Evolutionary conservation across 1,140 invertebrate genomes (phyloP).

Genomic region (Hypothenemus hampei): DNA sequence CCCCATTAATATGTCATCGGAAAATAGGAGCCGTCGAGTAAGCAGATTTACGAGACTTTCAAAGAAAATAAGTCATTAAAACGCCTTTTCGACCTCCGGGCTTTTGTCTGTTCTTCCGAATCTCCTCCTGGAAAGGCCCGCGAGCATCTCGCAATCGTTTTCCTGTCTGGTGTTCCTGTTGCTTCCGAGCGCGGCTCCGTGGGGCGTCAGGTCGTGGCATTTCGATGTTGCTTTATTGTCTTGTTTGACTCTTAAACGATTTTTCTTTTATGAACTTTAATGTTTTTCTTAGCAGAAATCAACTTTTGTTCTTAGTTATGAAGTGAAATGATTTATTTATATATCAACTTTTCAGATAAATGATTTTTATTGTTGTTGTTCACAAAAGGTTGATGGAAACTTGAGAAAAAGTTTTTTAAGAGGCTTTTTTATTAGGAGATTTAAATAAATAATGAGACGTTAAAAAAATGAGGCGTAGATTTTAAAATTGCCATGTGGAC

Average conservation of each 20-base stretch:
- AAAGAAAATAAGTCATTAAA: conserved; percentile 25
- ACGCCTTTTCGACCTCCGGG: conserved; percentile 19
- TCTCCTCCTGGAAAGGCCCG: conserved; percentile 8
- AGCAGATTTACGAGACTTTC: conserved; percentile 22
- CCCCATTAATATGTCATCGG: conserved; percentile 13
- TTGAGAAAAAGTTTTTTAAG: no score
- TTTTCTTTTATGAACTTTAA: conserved; percentile 6
- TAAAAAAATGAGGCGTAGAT: no score
- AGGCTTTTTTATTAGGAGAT: no score
- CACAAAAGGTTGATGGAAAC: no score
- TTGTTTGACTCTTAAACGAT: conserved; percentile 5
- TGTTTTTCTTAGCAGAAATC: background rate
- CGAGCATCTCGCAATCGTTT: conserved; percentile 22
- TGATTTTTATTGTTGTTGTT: no score
- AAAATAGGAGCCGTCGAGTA: conserved; percentile 9
- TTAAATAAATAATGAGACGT: no score
- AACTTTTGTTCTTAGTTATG: background rate
- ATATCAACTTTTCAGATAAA: no score
- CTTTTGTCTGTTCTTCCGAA: conserved; percentile 14
- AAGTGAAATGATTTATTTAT: no score
- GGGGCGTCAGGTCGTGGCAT: conserved; percentile 14
- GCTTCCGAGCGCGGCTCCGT: no score
- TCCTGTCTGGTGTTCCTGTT: no score
- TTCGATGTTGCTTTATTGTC: conserved; percentile 19
- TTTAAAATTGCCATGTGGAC: no score